Percentiles rank a stretch among this genome's conserved stretches.
Evolutionary conservation across 2,888 invertebrate genomes (phyloP).

Genomic region (Drosophila siamana): DNA sequence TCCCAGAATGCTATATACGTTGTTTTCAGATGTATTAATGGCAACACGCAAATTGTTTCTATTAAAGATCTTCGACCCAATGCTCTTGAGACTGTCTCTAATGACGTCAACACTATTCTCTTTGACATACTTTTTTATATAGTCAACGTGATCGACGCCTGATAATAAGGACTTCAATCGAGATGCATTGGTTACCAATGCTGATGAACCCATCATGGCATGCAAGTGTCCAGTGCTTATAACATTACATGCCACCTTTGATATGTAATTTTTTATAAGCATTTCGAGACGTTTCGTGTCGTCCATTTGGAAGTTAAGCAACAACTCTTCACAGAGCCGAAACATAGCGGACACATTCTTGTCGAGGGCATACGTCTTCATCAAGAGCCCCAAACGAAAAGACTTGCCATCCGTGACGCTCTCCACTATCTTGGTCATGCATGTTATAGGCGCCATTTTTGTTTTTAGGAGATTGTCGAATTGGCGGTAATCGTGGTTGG

Average conservation of each 20-base stretch:
- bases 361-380: conserved; percentile 93
- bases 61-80: conserved; percentile 88
- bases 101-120: conserved; percentile 88
- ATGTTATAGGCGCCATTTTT: conserved; percentile 90
- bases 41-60: conserved; percentile 89
- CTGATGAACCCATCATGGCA: conserved; percentile 93
- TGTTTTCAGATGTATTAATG: conserved; percentile 87
- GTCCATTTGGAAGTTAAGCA: conserved; percentile 89
- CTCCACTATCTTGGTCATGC: conserved; percentile 90
- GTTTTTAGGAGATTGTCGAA: conserved; percentile 92
- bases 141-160: conserved; percentile 92
- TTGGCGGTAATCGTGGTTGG: conserved; percentile 90
- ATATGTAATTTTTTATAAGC: conserved; percentile 91
- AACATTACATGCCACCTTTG: conserved; percentile 87
- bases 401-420: conserved; percentile 89
- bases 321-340: conserved; percentile 91
- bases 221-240: conserved; percentile 92
- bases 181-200: conserved; percentile 90
- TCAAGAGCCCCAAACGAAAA: conserved; percentile 90
- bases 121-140: conserved; percentile 91
- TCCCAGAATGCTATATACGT: conserved; percentile 81
- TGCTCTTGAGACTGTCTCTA: conserved; percentile 88
- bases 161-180: conserved; percentile 90
- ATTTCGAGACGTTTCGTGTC: conserved; percentile 91
- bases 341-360: conserved; percentile 93